phyloP scores from a whole-genome alignment of 2,797 vertebrate species.

The Phataginus tetradactyla region DNA sequence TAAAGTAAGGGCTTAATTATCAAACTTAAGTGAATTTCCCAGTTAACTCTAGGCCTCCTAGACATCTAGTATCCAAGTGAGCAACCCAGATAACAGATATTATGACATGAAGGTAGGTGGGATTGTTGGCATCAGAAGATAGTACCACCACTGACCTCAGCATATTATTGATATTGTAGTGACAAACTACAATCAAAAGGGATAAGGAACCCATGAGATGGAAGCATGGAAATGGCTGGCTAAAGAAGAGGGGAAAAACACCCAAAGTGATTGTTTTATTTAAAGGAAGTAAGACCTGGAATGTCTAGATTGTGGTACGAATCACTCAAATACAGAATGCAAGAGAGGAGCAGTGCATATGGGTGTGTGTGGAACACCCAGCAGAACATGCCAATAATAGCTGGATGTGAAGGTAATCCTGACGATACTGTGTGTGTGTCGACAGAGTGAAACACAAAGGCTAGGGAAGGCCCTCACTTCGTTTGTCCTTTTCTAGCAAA shows the following conservation, averaged over 20 bases:
- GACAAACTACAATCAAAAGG: not conserved
- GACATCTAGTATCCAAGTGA: not conserved
- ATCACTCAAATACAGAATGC: not conserved
- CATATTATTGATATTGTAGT: not conserved
- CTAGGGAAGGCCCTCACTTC: not conserved
- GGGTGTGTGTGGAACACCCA: not conserved
- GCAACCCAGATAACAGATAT: not conserved
- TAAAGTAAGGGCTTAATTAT: not conserved
- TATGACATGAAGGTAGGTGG: not conserved
- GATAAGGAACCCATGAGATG: not conserved
- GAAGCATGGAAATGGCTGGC: not conserved
- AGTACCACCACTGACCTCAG: not conserved
- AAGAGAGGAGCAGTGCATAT: not conserved
- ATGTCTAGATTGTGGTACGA: not conserved
- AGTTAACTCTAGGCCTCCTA: not conserved
- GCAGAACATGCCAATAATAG: accelerated
- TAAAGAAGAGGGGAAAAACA: not conserved
- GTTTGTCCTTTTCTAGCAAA: not conserved
- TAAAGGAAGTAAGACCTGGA: not conserved
- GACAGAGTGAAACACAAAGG: not conserved
- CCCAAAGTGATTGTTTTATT: not conserved
- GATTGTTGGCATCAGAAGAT: not conserved
- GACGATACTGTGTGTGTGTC: accelerated
- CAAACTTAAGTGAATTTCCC: not conserved
- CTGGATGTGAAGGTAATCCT: not conserved